phyloP scores from a whole-genome alignment of 1,140 invertebrate genomes.

The Aphelenchoides fujianensis region DNA sequence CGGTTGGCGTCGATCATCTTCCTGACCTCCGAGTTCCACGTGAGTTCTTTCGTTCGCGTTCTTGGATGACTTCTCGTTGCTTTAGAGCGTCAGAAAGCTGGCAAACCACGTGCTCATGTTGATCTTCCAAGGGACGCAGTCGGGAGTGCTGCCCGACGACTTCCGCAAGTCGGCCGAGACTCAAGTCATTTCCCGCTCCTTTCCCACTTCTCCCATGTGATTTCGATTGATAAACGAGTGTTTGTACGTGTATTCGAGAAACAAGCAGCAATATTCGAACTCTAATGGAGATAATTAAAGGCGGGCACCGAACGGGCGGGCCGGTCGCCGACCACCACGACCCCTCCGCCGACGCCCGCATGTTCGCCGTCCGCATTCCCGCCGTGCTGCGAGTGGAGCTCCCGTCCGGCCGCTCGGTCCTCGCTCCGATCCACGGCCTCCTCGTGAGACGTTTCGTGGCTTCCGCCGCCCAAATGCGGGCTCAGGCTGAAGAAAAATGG shows the following conservation, averaged over 20 bases:
- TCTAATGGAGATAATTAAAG: not conserved
- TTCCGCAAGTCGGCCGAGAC: not conserved
- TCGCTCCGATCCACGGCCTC: not conserved
- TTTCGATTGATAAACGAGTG: not conserved
- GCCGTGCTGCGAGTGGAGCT: not conserved
- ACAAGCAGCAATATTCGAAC: not conserved
- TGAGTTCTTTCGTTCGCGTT: too few species aligned
- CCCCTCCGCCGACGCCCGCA: not conserved
- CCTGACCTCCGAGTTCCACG: slow-evolving; percentile 15
- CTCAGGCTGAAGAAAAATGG: not conserved
- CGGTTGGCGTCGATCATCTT: slow-evolving; percentile 6
- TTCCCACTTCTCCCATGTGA: not conserved
- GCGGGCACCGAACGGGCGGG: too few species aligned
- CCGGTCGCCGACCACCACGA: too few species aligned
- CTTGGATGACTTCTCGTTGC: too few species aligned
- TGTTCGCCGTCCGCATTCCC: not conserved
- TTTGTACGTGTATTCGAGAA: not conserved
- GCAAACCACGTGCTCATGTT: not conserved
- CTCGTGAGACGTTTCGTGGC: not conserved
- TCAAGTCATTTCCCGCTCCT: too few species aligned
- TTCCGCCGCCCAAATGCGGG: not conserved
- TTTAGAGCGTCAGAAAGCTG: slow-evolving; percentile 2
- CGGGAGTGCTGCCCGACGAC: not conserved
- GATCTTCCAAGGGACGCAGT: not conserved
- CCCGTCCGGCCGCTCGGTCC: not conserved